Conservation (phyloP, 2,113 vertebrate genomes). For the Plestiodon gilberti region DNA sequence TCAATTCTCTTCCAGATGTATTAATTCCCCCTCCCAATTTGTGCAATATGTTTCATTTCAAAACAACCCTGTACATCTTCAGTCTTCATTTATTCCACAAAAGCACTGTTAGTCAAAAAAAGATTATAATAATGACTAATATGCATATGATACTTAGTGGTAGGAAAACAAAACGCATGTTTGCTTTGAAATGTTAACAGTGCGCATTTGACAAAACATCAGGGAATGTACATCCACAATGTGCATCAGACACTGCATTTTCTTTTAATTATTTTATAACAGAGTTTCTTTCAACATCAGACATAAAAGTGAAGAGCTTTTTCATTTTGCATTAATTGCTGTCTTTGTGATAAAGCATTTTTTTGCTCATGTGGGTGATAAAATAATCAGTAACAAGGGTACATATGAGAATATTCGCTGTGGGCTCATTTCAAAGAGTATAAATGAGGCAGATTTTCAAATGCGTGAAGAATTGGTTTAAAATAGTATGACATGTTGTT, state of each 20-base stretch:
- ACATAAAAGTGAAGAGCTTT: constrained; percentile 61
- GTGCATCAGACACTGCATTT: constrained; percentile 43
- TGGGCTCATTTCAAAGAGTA: constrained; percentile 59
- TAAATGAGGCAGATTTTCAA: constrained; percentile 56
- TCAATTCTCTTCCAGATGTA: background rate
- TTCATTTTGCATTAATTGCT: constrained; percentile 63
- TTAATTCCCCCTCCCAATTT: background rate
- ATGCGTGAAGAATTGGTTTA: constrained; percentile 41
- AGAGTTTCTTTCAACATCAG: constrained; percentile 50
- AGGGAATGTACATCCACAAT: constrained; percentile 23
- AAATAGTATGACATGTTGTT: constrained; percentile 45
- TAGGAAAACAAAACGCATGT: constrained; percentile 23
- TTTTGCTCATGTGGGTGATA: constrained; percentile 43
- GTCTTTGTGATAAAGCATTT: constrained; percentile 58
- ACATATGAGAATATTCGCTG: constrained; percentile 43
- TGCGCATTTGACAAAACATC: constrained; percentile 42
- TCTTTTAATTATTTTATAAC: constrained; percentile 63
- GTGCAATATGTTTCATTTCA: background rate
- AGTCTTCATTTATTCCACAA: constrained; percentile 9
- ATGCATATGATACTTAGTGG: background rate
- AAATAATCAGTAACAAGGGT: constrained; percentile 55
- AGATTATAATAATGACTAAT: constrained; percentile 3
- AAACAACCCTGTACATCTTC: background rate
- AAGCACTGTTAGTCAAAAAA: background rate
- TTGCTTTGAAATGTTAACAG: constrained; percentile 49